Conservation (phyloP, 2,888 invertebrate species). For the Drosophila greeni region DNA sequence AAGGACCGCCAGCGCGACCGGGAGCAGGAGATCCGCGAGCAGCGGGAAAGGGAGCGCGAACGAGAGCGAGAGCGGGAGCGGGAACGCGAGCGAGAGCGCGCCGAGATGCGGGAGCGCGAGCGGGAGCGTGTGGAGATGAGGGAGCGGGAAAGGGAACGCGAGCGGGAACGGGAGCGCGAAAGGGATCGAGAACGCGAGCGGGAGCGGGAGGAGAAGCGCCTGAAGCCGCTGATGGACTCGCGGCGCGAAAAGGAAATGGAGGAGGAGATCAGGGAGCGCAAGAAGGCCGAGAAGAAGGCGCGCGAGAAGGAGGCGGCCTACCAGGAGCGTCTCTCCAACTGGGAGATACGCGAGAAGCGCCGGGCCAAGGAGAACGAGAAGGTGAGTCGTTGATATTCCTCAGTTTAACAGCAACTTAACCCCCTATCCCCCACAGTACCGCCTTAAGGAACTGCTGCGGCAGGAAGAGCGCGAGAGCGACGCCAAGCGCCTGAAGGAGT, state of each 20-base stretch:
- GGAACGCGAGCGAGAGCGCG: conserved; percentile 53
- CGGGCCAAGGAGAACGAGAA: conserved; percentile 94
- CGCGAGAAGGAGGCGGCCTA: conserved; percentile 98
- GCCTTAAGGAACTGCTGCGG: conserved; percentile 89
- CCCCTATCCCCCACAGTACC: conserved; percentile 79
- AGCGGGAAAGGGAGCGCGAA: conserved; percentile 78
- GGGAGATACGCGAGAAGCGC: conserved; percentile 94
- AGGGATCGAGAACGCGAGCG: conserved; percentile 53
- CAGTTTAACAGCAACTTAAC: too few relatives aligned
- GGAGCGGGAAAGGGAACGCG: conserved; percentile 49
- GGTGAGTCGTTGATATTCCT: conserved; percentile 45
- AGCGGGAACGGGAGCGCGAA: conserved; percentile 50
- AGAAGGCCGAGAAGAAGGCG: conserved; percentile 93
- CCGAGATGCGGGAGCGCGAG: conserved; percentile 48
- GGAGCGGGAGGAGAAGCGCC: conserved; percentile 79
- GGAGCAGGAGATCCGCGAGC: conserved; percentile 80
- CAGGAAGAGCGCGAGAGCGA: conserved; percentile 94
- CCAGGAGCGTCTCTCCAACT: conserved; percentile 88
- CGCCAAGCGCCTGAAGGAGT: conserved; percentile 96
- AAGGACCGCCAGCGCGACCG: conserved; percentile 81
- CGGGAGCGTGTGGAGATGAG: too few relatives aligned
- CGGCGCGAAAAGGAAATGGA: conserved; percentile 90
- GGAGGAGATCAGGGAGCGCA: conserved; percentile 94
- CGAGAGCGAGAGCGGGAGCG: conserved; percentile 80
- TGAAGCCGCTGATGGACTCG: conserved; percentile 82